phyloP scores from a whole-genome alignment of 2,113 vertebrate genomes.

The Caranx ignobilis region DNA sequence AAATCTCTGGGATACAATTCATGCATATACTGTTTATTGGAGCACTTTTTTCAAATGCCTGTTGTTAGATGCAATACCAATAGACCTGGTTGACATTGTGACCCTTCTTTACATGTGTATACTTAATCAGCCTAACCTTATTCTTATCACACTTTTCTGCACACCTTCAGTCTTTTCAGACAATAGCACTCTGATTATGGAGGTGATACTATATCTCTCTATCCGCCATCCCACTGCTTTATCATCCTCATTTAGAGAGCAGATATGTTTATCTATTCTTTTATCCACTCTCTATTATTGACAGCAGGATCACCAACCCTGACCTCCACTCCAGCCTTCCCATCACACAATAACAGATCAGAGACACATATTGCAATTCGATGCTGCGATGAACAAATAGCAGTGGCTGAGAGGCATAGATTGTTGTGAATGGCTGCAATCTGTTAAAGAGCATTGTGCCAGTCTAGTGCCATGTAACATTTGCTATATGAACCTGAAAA shows the following conservation, averaged over 20 bases:
- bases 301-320: conserved; percentile 23
- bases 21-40: background rate
- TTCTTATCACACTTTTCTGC: conserved; percentile 10
- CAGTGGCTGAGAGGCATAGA: conserved; percentile 12
- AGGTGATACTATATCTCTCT: conserved; percentile 14
- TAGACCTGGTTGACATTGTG: conserved; percentile 4
- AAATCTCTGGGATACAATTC: background rate
- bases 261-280: conserved; percentile 40
- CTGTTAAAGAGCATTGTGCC: conserved; percentile 17
- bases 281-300: conserved; percentile 31
- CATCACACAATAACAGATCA: conserved; percentile 25
- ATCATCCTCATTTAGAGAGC: conserved; percentile 39
- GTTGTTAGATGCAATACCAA: conserved; percentile 8
- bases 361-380: conserved; percentile 15
- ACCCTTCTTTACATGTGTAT: conserved; percentile 8
- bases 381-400: conserved; percentile 24
- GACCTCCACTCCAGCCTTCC: conserved; percentile 31
- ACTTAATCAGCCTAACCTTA: conserved; percentile 22
- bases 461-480: background rate
- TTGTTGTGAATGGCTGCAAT: conserved; percentile 39
- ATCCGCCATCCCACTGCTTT: conserved; percentile 24
- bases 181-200: conserved; percentile 63
- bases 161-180: conserved; percentile 49
- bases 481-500: conserved; percentile 36
- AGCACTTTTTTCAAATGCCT: background rate